A percentile compares a stretch with the other conserved stretches of the same genome.
These are phyloP conservation scores for Theocolax elegans DNA, from an alignment of 1,140 invertebrate species.

Conservation along the genomic window DNA sequence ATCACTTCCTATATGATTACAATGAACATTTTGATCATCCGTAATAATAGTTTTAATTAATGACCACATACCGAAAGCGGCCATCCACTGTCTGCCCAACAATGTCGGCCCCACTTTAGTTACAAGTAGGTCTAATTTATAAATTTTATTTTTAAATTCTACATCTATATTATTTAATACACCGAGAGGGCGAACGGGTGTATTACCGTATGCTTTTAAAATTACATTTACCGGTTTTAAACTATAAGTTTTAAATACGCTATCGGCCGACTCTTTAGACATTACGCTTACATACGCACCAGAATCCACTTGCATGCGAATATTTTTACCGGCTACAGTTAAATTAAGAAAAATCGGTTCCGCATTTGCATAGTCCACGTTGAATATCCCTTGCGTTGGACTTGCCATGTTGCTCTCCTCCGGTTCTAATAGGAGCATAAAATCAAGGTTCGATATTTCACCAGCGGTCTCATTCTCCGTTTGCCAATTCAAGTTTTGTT, in stretches of 20 bases:
- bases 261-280: no score
- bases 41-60: no score
- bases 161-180: no score
- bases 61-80: not conserved
- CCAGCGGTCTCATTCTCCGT: no score
- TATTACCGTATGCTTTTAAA: no score
- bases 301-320: slow-evolving; percentile 16
- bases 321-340: not conserved
- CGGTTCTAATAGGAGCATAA: not conserved
- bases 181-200: no score
- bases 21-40: no score
- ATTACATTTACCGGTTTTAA: no score
- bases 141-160: not conserved
- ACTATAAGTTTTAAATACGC: no score
- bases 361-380: not conserved
- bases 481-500: no score
- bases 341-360: slow-evolving; percentile 18
- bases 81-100: not conserved
- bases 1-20: not conserved
- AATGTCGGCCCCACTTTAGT: not conserved
- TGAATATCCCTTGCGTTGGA: not conserved
- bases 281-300: slow-evolving; percentile 4
- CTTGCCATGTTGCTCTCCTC: not conserved
- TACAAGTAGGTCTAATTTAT: no score
- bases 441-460: not conserved